Percentiles rank a stretch among this genome's conserved stretches.
Evolutionary conservation across 2,888 invertebrate species (phyloP).

Genomic region (Linnaemya vulpina): DNA sequence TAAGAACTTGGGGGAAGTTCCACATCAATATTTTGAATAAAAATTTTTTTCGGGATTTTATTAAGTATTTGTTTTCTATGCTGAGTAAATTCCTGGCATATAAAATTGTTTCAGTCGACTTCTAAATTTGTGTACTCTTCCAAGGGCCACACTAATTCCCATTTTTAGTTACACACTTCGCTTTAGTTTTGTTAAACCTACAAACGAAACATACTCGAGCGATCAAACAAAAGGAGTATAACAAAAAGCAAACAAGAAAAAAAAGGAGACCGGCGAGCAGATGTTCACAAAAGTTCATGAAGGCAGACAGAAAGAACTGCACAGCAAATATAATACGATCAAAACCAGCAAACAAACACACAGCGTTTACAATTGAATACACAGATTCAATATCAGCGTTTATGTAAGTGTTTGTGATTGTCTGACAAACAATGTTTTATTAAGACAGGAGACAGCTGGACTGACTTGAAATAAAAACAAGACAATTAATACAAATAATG

Average conservation of each 20-base stretch:
- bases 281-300: conserved; percentile 80
- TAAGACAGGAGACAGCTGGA: conserved; percentile 61
- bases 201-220: conserved; percentile 17
- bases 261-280: conserved; percentile 79
- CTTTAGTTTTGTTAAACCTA: not conserved
- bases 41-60: too few relatives aligned
- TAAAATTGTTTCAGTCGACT: too few relatives aligned
- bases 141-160: too few relatives aligned
- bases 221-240: conserved; percentile 72
- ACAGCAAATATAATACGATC: conserved; percentile 50
- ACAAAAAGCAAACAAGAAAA: conserved; percentile 67
- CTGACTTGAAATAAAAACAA: conserved; percentile 29
- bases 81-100: too few relatives aligned
- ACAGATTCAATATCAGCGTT: conserved; percentile 20
- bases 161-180: not conserved
- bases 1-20: too few relatives aligned
- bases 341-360: conserved; percentile 23
- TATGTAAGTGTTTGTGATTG: conserved; percentile 34
- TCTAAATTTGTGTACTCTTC: too few relatives aligned
- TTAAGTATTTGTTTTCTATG: too few relatives aligned
- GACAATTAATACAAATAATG: conserved; percentile 26
- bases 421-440: conserved; percentile 38
- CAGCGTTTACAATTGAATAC: not conserved
- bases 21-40: too few relatives aligned
- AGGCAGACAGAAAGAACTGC: conserved; percentile 53